phyloP scores from a whole-genome alignment of 2,797 vertebrate genomes.

The Petrocephalus sullivani region DNA sequence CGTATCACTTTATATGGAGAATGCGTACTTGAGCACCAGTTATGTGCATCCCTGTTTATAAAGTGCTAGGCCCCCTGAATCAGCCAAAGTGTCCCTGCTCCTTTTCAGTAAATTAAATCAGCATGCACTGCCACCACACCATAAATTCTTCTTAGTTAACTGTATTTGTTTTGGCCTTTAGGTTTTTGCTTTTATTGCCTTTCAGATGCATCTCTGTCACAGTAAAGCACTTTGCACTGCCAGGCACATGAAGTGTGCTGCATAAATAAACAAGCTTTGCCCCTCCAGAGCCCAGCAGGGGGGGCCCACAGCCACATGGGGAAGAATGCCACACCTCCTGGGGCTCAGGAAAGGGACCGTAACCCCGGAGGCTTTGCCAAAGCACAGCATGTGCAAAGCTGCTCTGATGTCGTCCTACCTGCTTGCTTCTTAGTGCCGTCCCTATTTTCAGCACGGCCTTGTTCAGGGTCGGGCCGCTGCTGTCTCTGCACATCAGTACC shows the following conservation, averaged over 20 bases:
- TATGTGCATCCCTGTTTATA: background rate
- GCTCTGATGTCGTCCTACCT: constrained; percentile 51
- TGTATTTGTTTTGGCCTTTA: background rate
- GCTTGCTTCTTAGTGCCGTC: constrained; percentile 69
- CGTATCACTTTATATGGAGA: too few relatives aligned
- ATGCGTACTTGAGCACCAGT: too few relatives aligned
- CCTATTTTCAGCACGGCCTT: constrained; percentile 72
- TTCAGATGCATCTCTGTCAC: background rate
- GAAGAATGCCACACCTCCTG: background rate
- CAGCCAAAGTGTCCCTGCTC: background rate
- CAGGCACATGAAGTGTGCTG: background rate
- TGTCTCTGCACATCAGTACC: constrained; percentile 73
- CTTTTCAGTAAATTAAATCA: background rate
- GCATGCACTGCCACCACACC: background rate
- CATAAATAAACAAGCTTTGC: background rate
- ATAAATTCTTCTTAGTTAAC: background rate
- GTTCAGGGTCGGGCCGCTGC: constrained; percentile 73
- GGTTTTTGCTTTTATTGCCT: background rate
- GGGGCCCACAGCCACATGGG: background rate
- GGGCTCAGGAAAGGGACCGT: background rate
- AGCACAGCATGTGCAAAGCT: background rate
- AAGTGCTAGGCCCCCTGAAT: background rate
- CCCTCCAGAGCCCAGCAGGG: background rate
- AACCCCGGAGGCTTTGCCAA: background rate
- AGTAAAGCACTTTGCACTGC: background rate